phyloP scores from a whole-genome alignment of 2,888 invertebrate species.

The Mylabris sibirica region DNA sequence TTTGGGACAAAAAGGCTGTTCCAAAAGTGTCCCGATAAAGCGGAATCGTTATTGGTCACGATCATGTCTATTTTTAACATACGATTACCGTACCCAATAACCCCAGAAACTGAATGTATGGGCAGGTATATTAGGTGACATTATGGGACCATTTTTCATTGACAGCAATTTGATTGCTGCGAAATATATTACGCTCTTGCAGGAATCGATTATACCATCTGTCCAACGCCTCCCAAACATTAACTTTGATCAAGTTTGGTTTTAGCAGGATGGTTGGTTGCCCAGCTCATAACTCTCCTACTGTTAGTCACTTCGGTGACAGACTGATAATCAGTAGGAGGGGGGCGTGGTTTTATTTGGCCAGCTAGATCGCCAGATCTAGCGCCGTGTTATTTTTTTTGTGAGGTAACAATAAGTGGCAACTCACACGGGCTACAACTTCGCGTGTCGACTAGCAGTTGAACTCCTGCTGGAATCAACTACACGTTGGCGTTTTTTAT shows the following conservation, averaged over 20 bases:
- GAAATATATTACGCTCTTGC: neutral
- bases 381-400: neutral
- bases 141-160: neutral
- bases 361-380: neutral
- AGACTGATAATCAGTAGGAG: neutral
- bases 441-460: too few relatives aligned
- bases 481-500: too few relatives aligned
- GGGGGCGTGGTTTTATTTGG: neutral
- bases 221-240: neutral
- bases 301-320: neutral
- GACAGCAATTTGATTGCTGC: neutral
- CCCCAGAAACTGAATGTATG: neutral
- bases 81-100: neutral
- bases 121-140: neutral
- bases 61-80: neutral
- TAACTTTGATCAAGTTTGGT: neutral
- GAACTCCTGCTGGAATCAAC: too few relatives aligned
- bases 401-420: neutral
- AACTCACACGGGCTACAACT: too few relatives aligned
- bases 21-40: neutral
- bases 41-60: neutral
- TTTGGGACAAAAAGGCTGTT: too few relatives aligned
- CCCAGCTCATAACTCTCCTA: neutral
- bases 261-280: neutral
- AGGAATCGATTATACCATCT: neutral